A percentile compares a stretch with the other conserved stretches of the same genome.
Evolutionary conservation across 2,113 vertebrate species (phyloP).

Genomic region (Panthera uncia): DNA sequence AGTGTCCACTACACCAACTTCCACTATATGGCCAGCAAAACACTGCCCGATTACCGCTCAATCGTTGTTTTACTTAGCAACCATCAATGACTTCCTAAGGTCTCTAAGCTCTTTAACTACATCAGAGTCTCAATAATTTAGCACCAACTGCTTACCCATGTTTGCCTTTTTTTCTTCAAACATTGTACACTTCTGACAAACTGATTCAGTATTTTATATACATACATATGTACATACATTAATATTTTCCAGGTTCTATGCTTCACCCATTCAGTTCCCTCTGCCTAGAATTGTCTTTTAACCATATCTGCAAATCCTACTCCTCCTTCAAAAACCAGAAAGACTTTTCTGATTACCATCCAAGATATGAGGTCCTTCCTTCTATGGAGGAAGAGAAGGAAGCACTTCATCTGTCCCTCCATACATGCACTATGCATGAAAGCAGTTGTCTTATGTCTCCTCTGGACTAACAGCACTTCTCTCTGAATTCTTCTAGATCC

Average conservation of each 20-base stretch:
- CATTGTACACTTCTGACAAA: background rate
- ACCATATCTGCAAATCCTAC: background rate
- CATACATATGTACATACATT: background rate
- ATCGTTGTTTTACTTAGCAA: background rate
- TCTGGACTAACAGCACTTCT: background rate
- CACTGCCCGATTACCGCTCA: background rate
- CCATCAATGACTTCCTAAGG: background rate
- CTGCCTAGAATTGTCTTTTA: background rate
- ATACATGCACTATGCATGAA: too few species aligned
- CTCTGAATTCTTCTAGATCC: background rate
- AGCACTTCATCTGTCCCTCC: background rate
- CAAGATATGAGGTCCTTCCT: background rate
- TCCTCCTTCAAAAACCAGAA: background rate
- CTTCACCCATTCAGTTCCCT: background rate
- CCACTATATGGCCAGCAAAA: background rate
- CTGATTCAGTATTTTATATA: background rate
- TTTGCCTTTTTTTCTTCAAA: background rate
- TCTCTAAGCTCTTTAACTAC: background rate
- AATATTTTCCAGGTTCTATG: background rate
- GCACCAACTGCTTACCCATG: background rate
- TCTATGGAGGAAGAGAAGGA: background rate
- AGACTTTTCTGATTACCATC: background rate
- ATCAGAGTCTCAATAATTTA: background rate
- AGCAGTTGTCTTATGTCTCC: background rate
- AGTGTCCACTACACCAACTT: background rate